Evolutionary conservation across 2,113 vertebrate species (phyloP).

Genomic region (Taxidea taxus): DNA sequence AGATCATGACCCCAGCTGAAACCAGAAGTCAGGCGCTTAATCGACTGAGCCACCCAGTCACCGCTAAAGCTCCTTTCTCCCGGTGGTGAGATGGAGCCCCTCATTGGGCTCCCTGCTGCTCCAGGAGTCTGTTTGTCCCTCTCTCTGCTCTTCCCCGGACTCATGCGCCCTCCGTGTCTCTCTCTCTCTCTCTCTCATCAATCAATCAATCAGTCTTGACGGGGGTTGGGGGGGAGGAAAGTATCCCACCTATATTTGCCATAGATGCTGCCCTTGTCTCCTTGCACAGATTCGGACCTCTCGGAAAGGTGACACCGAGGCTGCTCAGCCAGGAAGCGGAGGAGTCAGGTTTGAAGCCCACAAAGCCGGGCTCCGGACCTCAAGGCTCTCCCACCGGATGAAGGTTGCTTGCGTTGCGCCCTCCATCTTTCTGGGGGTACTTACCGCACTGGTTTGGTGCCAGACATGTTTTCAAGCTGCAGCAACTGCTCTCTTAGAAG

Average conservation of each 20-base stretch:
- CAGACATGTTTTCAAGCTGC: background rate
- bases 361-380: background rate
- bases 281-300: background rate
- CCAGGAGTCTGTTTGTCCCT: background rate
- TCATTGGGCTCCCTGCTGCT: background rate
- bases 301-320: background rate
- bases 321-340: background rate
- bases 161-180: background rate
- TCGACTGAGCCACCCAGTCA: no score
- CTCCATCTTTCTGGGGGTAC: background rate
- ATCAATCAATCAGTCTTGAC: background rate
- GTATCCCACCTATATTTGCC: background rate
- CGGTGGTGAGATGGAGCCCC: background rate
- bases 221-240: background rate
- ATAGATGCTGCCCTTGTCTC: no score
- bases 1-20: background rate
- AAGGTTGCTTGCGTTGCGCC: background rate
- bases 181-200: background rate
- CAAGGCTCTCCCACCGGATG: background rate
- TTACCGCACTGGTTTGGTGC: background rate
- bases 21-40: background rate
- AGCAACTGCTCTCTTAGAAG: background rate
- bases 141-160: background rate
- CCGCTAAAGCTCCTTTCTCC: background rate
- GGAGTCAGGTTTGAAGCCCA: background rate